These are phyloP conservation scores for Thalpophila matura DNA, from an alignment of 2,888 invertebrate genomes.

Conservation along the genomic window DNA sequence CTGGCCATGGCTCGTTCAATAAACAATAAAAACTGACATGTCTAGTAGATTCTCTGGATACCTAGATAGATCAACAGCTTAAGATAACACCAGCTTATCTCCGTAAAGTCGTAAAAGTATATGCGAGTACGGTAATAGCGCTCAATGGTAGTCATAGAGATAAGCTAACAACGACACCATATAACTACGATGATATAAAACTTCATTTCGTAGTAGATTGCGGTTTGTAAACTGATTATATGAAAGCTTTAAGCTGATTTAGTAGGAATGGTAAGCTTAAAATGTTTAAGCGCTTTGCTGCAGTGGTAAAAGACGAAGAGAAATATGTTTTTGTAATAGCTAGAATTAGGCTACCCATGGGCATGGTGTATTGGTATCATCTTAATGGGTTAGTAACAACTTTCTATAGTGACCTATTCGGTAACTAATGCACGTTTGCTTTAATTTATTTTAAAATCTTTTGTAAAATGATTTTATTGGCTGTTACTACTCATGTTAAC, in stretches of 20 bases:
- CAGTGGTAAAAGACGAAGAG: background rate
- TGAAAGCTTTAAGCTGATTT: background rate
- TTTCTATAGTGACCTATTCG: background rate
- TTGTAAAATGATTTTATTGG: background rate
- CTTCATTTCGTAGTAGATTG: background rate
- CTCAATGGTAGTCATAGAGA: constrained; percentile 36
- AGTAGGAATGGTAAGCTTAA: background rate
- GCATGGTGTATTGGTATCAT: too few species aligned
- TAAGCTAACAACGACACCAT: constrained; percentile 3
- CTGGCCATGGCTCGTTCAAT: too few species aligned
- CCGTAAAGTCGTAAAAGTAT: constrained; percentile 34
- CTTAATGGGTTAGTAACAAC: too few species aligned
- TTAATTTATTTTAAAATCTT: background rate
- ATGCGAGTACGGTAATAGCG: constrained; percentile 40
- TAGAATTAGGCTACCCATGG: too few species aligned
- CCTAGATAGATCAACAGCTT: background rate
- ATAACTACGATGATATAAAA: constrained; percentile 14
- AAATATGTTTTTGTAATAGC: too few species aligned
- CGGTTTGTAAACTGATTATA: background rate
- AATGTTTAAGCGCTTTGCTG: background rate
- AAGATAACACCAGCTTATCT: constrained; percentile 41
- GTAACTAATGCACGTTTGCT: too few species aligned
- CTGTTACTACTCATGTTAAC: background rate
- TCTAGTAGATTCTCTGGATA: background rate
- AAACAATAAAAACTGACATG: background rate